phyloP scores from a whole-genome alignment of 2,113 vertebrate genomes.

The Austrofundulus limnaeus region DNA sequence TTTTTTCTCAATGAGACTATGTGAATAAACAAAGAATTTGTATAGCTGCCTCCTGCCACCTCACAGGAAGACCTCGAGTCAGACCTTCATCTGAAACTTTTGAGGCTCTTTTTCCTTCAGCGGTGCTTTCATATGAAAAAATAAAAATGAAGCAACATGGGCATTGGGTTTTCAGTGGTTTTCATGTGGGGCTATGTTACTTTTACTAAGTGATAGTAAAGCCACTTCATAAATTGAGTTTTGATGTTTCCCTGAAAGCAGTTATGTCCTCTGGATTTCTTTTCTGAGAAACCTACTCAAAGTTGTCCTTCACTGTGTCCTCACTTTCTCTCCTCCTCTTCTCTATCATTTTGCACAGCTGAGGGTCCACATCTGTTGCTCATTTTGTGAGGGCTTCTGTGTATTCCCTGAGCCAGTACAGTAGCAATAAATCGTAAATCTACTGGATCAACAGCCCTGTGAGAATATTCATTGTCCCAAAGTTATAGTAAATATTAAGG shows the following conservation, averaged over 20 bases:
- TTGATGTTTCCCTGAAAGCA: constrained; percentile 40
- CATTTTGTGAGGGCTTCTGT: constrained; percentile 65
- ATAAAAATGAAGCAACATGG: constrained; percentile 18
- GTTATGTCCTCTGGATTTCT: constrained; percentile 45
- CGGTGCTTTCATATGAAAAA: constrained; percentile 23
- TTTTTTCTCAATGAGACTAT: too few species aligned
- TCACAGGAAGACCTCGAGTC: constrained; percentile 46
- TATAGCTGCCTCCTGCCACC: constrained; percentile 35
- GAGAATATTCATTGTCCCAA: constrained; percentile 36
- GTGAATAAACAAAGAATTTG: too few species aligned
- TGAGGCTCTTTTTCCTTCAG: constrained; percentile 8
- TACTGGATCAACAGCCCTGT: constrained; percentile 39
- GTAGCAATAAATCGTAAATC: constrained; percentile 73
- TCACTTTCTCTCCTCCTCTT: constrained; percentile 11
- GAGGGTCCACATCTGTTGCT: constrained; percentile 72
- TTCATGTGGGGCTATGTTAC: constrained; percentile 9
- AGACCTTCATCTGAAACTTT: constrained; percentile 19
- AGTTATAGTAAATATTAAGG: constrained; percentile 42
- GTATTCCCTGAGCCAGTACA: constrained; percentile 64
- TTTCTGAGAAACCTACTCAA: constrained; percentile 47
- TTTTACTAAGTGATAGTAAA: constrained; percentile 26
- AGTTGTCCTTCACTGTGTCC: constrained; percentile 20
- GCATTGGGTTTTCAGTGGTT: constrained; percentile 3
- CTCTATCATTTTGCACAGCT: constrained; percentile 51
- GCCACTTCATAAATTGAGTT: not conserved